Evolutionary conservation across 1,140 invertebrate species (phyloP).

Genomic region (Thalassaphorura encarpata): DNA sequence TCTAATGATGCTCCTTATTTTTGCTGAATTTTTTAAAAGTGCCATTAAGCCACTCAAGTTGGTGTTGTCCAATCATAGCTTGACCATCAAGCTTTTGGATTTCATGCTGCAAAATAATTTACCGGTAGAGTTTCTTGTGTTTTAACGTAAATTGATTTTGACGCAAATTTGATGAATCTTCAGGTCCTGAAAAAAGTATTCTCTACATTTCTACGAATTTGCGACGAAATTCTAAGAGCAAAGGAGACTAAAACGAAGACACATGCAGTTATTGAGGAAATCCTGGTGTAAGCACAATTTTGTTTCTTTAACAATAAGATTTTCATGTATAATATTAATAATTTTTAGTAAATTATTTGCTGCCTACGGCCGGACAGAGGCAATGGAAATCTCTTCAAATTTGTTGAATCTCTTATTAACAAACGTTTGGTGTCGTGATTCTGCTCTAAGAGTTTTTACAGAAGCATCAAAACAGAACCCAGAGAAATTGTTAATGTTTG

Average conservation of each 20-base stretch:
- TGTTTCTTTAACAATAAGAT: no score
- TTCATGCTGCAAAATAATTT: conserved; percentile 10
- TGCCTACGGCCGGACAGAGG: no score
- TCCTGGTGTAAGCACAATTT: conserved; percentile 15
- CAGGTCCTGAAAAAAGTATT: conserved; percentile 19
- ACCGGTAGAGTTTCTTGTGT: conserved; percentile 10
- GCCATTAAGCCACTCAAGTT: background rate
- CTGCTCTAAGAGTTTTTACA: background rate
- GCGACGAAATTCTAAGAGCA: background rate
- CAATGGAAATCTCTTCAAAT: no score
- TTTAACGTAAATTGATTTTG: background rate
- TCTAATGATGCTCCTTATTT: conserved; percentile 18
- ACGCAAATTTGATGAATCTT: background rate
- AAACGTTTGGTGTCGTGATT: no score
- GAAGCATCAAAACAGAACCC: conserved; percentile 9
- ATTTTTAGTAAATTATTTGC: no score
- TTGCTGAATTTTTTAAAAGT: conserved; percentile 1
- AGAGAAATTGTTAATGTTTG: conserved; percentile 18
- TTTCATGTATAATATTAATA: no score
- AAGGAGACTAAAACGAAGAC: conserved; percentile 13
- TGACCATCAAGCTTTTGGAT: conserved; percentile 6
- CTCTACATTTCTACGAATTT: conserved; percentile 9
- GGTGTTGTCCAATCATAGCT: conserved; percentile 5
- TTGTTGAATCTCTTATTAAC: conserved; percentile 18
- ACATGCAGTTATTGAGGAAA: conserved; percentile 3